A percentile compares a stretch with the other conserved stretches of the same genome.
phyloP scores from a whole-genome alignment of 2,797 vertebrate species.

The Chaetophractus vellerosus region DNA sequence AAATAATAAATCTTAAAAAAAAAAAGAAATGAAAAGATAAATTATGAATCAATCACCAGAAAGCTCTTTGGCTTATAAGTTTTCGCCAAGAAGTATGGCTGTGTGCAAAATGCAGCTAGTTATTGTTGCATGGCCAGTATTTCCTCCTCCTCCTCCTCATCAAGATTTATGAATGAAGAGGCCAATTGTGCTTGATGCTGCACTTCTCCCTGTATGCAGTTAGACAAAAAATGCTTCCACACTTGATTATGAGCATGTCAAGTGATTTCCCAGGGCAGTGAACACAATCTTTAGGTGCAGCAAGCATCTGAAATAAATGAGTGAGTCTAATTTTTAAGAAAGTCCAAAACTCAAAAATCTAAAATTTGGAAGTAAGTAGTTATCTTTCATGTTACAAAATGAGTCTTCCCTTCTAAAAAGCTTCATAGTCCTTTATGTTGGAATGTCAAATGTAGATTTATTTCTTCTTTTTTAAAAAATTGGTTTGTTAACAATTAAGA shows the following conservation, averaged over 20 bases:
- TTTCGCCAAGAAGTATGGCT: background rate
- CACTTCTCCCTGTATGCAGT: background rate
- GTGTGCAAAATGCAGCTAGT: background rate
- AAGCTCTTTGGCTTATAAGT: background rate
- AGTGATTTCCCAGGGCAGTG: background rate
- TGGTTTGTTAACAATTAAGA: constrained; percentile 2
- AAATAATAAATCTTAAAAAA: too few relatives aligned
- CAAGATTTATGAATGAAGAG: constrained; percentile 10
- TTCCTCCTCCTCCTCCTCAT: background rate
- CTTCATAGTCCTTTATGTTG: background rate
- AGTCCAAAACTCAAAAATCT: background rate
- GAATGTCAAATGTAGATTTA: background rate
- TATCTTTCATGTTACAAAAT: background rate
- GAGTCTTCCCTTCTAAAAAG: constrained; percentile 34
- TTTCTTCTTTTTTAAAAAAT: background rate
- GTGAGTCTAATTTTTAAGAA: background rate
- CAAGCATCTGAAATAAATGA: background rate
- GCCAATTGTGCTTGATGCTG: background rate
- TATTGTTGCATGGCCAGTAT: background rate
- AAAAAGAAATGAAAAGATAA: constrained; percentile 65
- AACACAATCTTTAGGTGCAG: background rate
- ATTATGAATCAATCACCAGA: constrained; percentile 32
- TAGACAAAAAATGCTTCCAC: background rate
- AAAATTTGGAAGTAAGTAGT: constrained; percentile 32
- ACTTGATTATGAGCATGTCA: background rate